Base-by-base conservation (phyloP, 2,113 vertebrate genomes). In the Elephantulus edwardii region DNA sequence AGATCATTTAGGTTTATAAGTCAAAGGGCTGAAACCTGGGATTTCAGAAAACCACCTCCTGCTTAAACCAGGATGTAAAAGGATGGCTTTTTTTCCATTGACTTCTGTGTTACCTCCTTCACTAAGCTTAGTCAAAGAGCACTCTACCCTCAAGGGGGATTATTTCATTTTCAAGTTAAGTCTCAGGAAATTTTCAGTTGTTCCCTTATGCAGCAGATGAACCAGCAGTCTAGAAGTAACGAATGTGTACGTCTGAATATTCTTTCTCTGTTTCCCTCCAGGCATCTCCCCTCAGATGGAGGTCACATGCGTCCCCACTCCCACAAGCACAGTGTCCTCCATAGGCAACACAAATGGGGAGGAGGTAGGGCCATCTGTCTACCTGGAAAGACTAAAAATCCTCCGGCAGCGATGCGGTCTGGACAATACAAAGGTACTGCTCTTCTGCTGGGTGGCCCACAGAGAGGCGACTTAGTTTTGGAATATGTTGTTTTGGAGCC, bases 311-410 rank as follows among this genome's bases (percentile, higher is more conserved):
- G 89, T 97, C 78, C 97, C 98, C 81, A 74, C 91, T 54, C 86
- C 97, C 75, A 96, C 97, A 88, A 97, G 96, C 94, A 97, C 98
- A 50, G 95, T 97, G 68, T 97, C 97, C 90, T 97, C 98, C 81
- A 84, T 97, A 89, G 96, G 98, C 88, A 98, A 98, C 96, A 98
- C 98, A 96, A 98, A 98, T 10, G 99, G 99, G 42, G 98, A 99
- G 88, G 99, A 99, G 88, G 97, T 99, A 72, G 99, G 99, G 72
- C 98, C 99, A 8, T 99, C 99, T 0, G 98, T 99, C 74, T 99
- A 99, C 96, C 98, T 99, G 70, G 99, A 99, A 97, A 98, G 99
- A 95, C 98, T 99, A 93, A 99, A 99, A 97, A 99, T 99, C 95
- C 98, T 99, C 86, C 97, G 99, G 70, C 99, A 99, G 96, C 98